Evolutionary conservation across 2,888 invertebrate genomes (phyloP).

Genomic region (Agrypnus murinus): DNA sequence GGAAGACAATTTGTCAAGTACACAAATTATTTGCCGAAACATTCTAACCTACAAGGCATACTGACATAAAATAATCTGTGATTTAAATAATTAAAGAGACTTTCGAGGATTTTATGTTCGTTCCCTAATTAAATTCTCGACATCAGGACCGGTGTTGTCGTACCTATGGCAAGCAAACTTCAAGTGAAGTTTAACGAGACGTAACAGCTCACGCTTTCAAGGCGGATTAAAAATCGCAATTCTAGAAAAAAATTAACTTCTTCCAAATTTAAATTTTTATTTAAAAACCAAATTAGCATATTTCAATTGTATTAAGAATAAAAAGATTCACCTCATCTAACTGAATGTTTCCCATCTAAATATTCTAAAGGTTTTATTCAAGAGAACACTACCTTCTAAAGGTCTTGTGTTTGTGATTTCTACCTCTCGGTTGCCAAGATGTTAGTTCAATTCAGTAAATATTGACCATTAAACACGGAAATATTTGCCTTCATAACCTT

Average conservation of each 20-base stretch:
- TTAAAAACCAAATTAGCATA: too few species aligned
- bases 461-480: too few species aligned
- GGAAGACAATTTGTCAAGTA: too few species aligned
- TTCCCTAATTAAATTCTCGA: conserved; percentile 21
- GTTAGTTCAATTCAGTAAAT: too few species aligned
- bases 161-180: conserved; percentile 13
- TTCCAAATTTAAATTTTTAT: background rate
- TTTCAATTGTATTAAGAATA: too few species aligned
- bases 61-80: background rate
- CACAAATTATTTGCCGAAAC: background rate
- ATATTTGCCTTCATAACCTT: too few species aligned
- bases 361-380: too few species aligned
- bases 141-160: conserved; percentile 5
- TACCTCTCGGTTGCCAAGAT: too few species aligned
- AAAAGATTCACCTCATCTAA: too few species aligned
- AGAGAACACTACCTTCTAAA: too few species aligned
- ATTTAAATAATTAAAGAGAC: conserved; percentile 19
- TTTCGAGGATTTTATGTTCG: conserved; percentile 5
- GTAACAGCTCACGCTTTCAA: background rate
- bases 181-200: conserved; percentile 3
- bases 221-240: background rate
- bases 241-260: background rate
- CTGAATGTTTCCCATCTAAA: too few species aligned
- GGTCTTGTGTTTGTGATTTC: too few species aligned
- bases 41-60: background rate